A percentile compares a stretch with the other conserved stretches of the same genome.
These are phyloP conservation scores for Drosophila prosaltans DNA, from an alignment of 1,140 invertebrate species.

Conservation along the genomic window DNA sequence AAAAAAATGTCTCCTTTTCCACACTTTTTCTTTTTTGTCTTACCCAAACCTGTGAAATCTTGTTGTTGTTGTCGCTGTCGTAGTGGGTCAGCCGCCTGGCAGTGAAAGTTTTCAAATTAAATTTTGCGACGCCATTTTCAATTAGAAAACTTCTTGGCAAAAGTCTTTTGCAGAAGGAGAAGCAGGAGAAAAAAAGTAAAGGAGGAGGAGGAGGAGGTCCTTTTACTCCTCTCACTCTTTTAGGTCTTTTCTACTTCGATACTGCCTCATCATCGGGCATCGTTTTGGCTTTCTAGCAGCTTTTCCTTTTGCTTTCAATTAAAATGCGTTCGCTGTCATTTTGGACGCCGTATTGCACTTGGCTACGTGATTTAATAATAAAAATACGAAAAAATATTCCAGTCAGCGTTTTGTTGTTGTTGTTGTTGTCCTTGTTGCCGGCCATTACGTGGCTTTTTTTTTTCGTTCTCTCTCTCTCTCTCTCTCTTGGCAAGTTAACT, in stretches of 20 bases:
- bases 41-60: constrained; percentile 56
- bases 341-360: constrained; percentile 79
- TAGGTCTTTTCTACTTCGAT: constrained; percentile 22
- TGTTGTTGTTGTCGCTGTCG: constrained; percentile 44
- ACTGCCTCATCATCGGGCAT: constrained; percentile 50
- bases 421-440: constrained; percentile 56
- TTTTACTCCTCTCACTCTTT: not conserved
- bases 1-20: no score
- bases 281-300: constrained; percentile 13
- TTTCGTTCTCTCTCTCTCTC: not conserved
- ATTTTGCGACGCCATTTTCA: constrained; percentile 81
- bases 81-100: constrained; percentile 63
- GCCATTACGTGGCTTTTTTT: constrained; percentile 69
- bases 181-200: not conserved
- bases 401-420: constrained; percentile 61
- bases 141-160: constrained; percentile 76
- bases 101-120: constrained; percentile 82
- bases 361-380: constrained; percentile 82
- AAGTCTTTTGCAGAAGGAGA: constrained; percentile 55
- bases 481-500: not conserved
- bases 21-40: constrained; percentile 18
- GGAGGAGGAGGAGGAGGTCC: not conserved
- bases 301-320: constrained; percentile 63
- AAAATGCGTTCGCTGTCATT: constrained; percentile 81
- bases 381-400: constrained; percentile 73